Evolutionary conservation across 1,140 invertebrate species (phyloP), one percentile per base, ranked within the genome.

Genomic region (Tribolium madens): DNA sequence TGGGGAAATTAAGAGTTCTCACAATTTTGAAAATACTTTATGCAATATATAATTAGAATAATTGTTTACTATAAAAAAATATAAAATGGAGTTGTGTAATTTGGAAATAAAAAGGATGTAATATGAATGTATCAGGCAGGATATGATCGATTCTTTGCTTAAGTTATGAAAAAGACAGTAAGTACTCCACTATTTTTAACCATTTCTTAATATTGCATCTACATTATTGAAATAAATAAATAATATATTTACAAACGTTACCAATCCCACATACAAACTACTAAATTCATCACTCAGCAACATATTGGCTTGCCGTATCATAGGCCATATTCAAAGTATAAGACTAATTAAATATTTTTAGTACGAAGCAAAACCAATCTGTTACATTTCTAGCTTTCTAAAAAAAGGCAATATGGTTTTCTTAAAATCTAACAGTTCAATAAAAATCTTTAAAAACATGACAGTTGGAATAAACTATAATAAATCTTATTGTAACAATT

Each of bases 181-280:
- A 64, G 57, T 64, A 64, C 57, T 31, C 57, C 21, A 64, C n/a
- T 64, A 9, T 57, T 53, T 53, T 57, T 64, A 26, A 33, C 12
- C 26, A 64, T 26, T 64, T 31, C 26, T 72, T 72, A 50, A 72
- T 72, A 72, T 72, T 72, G 70, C 70, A 72, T 50, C 47, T 72
- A 72, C 47, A 72, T 72, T 52, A 72, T 52, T 73, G 71, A 50
- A 73, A 73, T 73, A 73, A 77, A 77, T 77, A 77, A 77, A 77
- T 77, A 77, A 73, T 73, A 57, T 77, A 73, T 77, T 57, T 77
- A 77, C 76, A 77, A 42, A 77, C 60, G 26, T 77, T 72, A 77
- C 76, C 76, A 68, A 48, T 50, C 76, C 76, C 76, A 69, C 53
- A 26, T 77, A 77, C 57, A 77, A 73, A 77, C 73, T 70, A 53